These are phyloP conservation scores for Rhabdornis inornatus DNA, from an alignment of 2,113 vertebrate genomes.

Conservation along the genomic window DNA sequence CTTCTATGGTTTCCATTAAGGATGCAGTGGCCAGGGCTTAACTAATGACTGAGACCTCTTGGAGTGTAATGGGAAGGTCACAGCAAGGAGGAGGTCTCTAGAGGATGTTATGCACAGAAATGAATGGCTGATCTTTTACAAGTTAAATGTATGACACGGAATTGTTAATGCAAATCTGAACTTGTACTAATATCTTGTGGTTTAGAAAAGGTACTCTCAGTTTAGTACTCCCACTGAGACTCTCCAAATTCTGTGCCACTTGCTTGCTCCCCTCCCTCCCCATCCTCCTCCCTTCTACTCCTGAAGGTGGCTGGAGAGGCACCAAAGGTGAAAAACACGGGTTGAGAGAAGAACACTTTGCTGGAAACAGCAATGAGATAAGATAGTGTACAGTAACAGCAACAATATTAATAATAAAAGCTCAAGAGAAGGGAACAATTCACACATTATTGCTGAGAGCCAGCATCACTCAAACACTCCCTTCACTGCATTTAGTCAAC, in stretches of 20 bases:
- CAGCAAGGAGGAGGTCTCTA: not conserved
- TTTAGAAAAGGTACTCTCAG: not conserved
- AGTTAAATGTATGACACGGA: not conserved
- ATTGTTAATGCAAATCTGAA: not conserved
- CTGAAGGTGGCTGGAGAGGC: not conserved
- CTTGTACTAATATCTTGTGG: accelerated
- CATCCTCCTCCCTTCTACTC: not conserved
- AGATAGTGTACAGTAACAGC: not conserved
- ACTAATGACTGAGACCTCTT: not conserved
- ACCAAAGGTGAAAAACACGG: not conserved
- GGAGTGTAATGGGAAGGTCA: not conserved
- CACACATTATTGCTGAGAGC: not conserved
- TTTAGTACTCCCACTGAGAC: not conserved
- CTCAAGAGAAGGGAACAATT: not conserved
- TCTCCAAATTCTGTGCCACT: not conserved
- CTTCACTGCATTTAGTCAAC: not conserved
- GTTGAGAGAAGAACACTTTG: not conserved
- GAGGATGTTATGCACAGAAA: not conserved
- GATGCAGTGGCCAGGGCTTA: not conserved
- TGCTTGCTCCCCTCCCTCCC: not conserved
- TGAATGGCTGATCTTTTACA: not conserved
- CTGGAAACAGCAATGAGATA: not conserved
- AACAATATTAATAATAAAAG: not conserved
- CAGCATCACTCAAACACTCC: accelerated
- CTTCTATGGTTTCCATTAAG: not conserved